These are phyloP conservation scores for Mobula birostris DNA, from an alignment of 2,113 vertebrate genomes.

Conservation along the genomic window DNA sequence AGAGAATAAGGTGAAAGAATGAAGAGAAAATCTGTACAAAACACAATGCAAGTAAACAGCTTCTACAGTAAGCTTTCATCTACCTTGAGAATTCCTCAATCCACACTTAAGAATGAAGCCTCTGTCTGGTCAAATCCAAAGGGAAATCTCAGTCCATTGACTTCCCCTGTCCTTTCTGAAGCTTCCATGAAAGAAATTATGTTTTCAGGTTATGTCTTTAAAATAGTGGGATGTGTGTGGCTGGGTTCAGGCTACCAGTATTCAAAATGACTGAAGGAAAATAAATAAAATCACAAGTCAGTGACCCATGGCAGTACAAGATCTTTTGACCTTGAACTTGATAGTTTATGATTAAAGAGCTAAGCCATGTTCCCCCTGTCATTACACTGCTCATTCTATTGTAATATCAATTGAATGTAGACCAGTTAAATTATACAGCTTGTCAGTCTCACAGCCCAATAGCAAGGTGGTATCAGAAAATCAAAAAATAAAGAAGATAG, in stretches of 20 bases:
- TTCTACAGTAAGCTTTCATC: background rate
- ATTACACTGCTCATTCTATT: background rate
- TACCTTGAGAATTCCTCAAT: background rate
- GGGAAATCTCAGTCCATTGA: background rate
- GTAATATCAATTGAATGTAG: background rate
- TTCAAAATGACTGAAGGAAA: background rate
- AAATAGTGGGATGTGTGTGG: background rate
- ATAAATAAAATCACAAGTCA: background rate
- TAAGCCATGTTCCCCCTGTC: background rate
- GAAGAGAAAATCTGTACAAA: background rate
- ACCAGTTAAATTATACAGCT: background rate
- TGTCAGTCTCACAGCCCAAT: background rate
- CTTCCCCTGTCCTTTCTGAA: background rate
- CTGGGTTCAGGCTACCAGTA: background rate
- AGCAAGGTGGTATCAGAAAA: background rate
- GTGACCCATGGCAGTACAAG: background rate
- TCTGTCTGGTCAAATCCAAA: background rate
- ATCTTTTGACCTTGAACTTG: background rate
- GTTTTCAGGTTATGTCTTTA: background rate
- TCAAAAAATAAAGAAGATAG: background rate
- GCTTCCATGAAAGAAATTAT: background rate
- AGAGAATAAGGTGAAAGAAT: background rate
- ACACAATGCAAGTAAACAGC: background rate
- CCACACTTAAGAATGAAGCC: background rate
- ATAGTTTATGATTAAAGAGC: background rate